Evolutionary conservation across 2,888 invertebrate genomes (phyloP).

Genomic region (Aplocera efformata): DNA sequence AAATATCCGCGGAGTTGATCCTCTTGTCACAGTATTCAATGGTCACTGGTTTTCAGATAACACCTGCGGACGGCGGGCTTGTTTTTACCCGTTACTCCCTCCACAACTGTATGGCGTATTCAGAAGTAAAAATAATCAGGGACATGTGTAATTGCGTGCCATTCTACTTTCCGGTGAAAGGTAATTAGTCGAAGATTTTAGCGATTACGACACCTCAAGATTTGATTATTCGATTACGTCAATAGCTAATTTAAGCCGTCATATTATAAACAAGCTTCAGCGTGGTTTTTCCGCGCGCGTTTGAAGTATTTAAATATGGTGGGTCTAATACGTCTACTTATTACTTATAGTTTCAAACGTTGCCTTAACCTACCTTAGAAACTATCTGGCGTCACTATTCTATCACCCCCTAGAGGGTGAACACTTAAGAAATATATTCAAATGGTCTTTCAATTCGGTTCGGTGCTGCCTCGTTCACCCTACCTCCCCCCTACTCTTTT

Average conservation of each 20-base stretch:
- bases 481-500: too few species aligned
- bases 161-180: slow-evolving; percentile 69
- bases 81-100: slow-evolving; percentile 77
- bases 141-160: slow-evolving; percentile 82
- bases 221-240: slow-evolving; percentile 6
- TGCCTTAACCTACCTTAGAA: too few species aligned
- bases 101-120: slow-evolving; percentile 83
- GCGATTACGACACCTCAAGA: slow-evolving; percentile 1
- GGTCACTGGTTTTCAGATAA: slow-evolving; percentile 43
- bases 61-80: slow-evolving; percentile 34
- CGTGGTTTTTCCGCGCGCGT: too few species aligned
- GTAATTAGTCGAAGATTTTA: slow-evolving; percentile 30
- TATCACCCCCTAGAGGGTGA: too few species aligned
- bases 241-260: slow-evolving; percentile 4
- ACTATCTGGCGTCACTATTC: too few species aligned
- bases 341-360: too few species aligned
- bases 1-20: too few species aligned
- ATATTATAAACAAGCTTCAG: not conserved
- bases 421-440: too few species aligned
- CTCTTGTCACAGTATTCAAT: not conserved
- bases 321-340: too few species aligned
- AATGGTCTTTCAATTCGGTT: too few species aligned
- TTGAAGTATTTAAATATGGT: too few species aligned
- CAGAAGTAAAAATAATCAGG: slow-evolving; percentile 68
- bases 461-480: too few species aligned